Percentiles rank a stretch among this genome's conserved stretches.
phyloP scores from a whole-genome alignment of 2,888 invertebrate species.

The Lasioglossum figueresi region DNA sequence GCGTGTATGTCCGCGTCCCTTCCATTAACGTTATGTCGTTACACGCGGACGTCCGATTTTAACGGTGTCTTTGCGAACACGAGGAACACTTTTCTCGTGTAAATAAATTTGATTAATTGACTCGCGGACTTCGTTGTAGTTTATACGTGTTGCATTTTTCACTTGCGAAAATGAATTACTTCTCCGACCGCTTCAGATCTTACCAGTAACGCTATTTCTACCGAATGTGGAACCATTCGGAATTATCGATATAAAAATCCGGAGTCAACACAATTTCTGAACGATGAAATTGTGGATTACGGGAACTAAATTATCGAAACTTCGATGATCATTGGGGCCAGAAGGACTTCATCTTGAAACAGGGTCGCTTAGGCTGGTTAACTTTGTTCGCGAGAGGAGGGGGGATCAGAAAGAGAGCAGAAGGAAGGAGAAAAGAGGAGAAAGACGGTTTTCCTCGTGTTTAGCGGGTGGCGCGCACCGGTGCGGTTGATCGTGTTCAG shows the following conservation, averaged over 20 bases:
- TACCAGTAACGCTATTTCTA: too few species aligned
- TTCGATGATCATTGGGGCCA: background rate
- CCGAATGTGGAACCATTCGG: too few species aligned
- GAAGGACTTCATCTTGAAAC: background rate
- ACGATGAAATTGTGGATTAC: background rate
- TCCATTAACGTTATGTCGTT: slow-evolving; percentile 5
- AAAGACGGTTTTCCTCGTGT: slow-evolving; percentile 14
- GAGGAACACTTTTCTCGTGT: background rate
- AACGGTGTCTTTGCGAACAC: background rate
- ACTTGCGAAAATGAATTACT: background rate
- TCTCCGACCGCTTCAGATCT: background rate
- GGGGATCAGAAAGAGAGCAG: background rate
- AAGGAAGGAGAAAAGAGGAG: background rate
- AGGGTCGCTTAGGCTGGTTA: slow-evolving; percentile 30
- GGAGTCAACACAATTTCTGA: too few species aligned
- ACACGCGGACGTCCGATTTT: slow-evolving; percentile 7
- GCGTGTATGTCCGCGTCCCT: slow-evolving; percentile 14
- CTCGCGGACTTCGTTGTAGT: background rate
- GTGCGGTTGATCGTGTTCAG: slow-evolving; percentile 61
- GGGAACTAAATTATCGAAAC: background rate
- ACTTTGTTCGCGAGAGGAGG: slow-evolving; percentile 19
- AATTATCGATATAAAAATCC: too few species aligned
- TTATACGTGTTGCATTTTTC: background rate
- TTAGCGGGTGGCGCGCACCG: slow-evolving; percentile 39
- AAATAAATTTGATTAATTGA: background rate